Base-by-base conservation (phyloP, 2,797 vertebrate species). In the Cyclopterus lumpus region DNA sequence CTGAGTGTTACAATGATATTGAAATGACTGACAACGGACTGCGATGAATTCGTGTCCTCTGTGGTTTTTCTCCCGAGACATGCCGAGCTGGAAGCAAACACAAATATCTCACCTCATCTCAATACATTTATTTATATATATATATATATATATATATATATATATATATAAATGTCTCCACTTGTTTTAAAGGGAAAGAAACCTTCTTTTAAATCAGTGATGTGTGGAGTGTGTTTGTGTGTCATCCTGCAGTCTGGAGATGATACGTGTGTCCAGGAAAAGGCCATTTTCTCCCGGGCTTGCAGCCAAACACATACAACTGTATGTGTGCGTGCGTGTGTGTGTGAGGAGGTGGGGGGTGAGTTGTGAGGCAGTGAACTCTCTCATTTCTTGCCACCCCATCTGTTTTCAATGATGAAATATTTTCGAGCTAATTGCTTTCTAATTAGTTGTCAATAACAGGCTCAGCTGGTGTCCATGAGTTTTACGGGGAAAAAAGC, bases 391-490 rank as follows among this genome's bases (percentile, higher is more conserved):
- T 63, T 77, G 57, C 83, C 83, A 84, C 79, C 83, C 86, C 92
- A 95, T 93, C 93, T 93, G 90, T 86, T 92, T 94, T 83, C 90
- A 93, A 94, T 95, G 94, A 94, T 88, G 81, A 92, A 68, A 85
- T 86, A 84, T 93, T n/a, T 92, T 90, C 61, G 18, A 81, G 83
- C 84, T 94, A 94, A 95, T 94, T 95, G 88, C 79, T 86, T 86
- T 93, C 86, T 94, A 95, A 95, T 95, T 93, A 93, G 86, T 93
- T 91, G 93, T 95, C 94, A 94, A 94, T 92, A 94, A 93, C 74
- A 36, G 81, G 70, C 91, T 95, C 93, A 92, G 92, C 90, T 94
- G 92, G 94, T 84, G 89, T 91, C 88, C 79, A 57, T 44, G 60
- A 90, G 80, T 86, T 93, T 92, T 79, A 88, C 28, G 42, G 75